A percentile compares a stretch with the other conserved stretches of the same genome.
phyloP scores from a whole-genome alignment of 1,140 invertebrate genomes.

The Cataglyphis hispanica region DNA sequence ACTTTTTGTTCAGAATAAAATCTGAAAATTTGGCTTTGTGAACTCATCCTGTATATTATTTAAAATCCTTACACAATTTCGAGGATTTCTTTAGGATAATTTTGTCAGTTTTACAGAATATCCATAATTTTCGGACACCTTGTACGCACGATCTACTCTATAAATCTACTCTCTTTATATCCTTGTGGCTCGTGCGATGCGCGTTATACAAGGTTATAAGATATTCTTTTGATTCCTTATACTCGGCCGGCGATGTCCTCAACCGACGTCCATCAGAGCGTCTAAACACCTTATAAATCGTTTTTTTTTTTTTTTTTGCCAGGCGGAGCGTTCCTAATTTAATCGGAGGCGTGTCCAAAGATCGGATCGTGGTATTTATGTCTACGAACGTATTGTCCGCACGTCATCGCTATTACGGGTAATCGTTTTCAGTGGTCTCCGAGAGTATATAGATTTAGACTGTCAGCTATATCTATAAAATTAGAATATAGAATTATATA shows the following conservation, averaged over 20 bases:
- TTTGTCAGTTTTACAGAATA: neutral
- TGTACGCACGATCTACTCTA: neutral
- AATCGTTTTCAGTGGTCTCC: slow-evolving; percentile 66
- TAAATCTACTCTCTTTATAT: slow-evolving; percentile 40
- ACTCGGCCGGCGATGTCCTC: slow-evolving; percentile 31
- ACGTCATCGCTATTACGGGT: slow-evolving; percentile 71
- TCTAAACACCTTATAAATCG: slow-evolving; percentile 70
- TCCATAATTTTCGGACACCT: no score
- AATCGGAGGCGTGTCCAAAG: slow-evolving; percentile 73
- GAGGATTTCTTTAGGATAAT: no score
- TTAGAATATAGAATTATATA: slow-evolving; percentile 62
- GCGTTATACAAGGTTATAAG: slow-evolving; percentile 17
- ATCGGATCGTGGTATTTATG: slow-evolving; percentile 76
- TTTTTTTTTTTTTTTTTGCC: slow-evolving; percentile 59
- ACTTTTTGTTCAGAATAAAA: no score
- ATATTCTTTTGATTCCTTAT: slow-evolving; percentile 40
- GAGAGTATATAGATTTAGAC: slow-evolving; percentile 53
- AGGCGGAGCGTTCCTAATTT: slow-evolving; percentile 72
- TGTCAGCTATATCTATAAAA: slow-evolving; percentile 70
- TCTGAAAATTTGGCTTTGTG: no score
- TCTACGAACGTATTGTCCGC: slow-evolving; percentile 72
- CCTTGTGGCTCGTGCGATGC: slow-evolving; percentile 26
- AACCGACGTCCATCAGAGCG: slow-evolving; percentile 38
- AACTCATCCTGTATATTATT: no score
- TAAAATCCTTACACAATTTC: neutral